A percentile compares a stretch with the other conserved stretches of the same genome.
Evolutionary conservation across 2,888 invertebrate genomes (phyloP).

Genomic region (Troglohyphantes excavatus): DNA sequence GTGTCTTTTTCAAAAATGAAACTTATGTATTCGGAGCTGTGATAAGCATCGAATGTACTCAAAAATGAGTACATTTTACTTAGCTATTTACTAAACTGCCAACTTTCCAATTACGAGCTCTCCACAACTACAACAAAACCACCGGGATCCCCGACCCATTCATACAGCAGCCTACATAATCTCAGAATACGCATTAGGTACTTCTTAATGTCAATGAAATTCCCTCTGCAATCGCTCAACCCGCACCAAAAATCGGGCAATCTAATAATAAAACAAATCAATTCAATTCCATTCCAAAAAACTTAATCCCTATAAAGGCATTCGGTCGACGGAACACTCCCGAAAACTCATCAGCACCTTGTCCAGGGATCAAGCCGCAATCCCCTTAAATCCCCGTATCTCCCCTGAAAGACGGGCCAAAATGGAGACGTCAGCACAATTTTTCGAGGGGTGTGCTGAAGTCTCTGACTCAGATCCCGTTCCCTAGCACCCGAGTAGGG

Average conservation of each 20-base stretch:
- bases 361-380: constrained; percentile 27
- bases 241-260: not conserved
- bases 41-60: too few relatives aligned
- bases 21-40: too few relatives aligned
- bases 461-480: constrained; percentile 47
- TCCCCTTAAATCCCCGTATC: constrained; percentile 27
- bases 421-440: constrained; percentile 61
- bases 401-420: constrained; percentile 11
- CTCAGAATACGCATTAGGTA: too few relatives aligned
- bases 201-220: too few relatives aligned
- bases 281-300: not conserved
- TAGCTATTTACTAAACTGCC: too few relatives aligned
- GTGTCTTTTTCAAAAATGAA: too few relatives aligned
- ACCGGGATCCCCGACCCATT: too few relatives aligned
- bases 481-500: not conserved
- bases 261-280: not conserved
- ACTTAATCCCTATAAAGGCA: constrained; percentile 4
- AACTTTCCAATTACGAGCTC: too few relatives aligned
- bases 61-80: too few relatives aligned
- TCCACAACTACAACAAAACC: too few relatives aligned
- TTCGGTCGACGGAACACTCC: not conserved
- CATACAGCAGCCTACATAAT: too few relatives aligned
- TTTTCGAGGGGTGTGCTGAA: constrained; percentile 24
- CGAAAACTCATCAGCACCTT: constrained; percentile 34
- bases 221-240: too few relatives aligned